Conservation (phyloP, 2,888 invertebrate genomes). For the Dexiosoma caninum region DNA sequence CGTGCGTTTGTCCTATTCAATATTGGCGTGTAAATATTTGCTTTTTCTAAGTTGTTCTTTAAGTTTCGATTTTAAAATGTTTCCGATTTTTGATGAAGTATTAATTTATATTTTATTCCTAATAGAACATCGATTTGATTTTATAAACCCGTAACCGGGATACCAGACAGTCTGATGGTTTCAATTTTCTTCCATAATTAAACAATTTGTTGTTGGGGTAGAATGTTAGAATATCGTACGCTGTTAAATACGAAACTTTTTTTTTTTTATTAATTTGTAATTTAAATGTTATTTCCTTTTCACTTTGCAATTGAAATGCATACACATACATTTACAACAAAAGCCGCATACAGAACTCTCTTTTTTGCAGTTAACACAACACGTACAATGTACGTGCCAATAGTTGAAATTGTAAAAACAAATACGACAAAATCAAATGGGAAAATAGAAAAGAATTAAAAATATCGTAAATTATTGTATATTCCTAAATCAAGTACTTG, state of each 20-base stretch:
- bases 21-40: no score
- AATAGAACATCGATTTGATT: no score
- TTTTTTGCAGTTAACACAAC: constrained; percentile 56
- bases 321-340: neutral
- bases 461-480: neutral
- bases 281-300: constrained; percentile 9
- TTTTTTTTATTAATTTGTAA: constrained; percentile 1
- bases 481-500: constrained; percentile 9
- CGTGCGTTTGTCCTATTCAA: no score
- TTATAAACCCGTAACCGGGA: no score
- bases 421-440: constrained; percentile 1
- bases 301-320: constrained; percentile 10
- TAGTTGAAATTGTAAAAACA: constrained; percentile 42
- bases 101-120: no score
- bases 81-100: no score
- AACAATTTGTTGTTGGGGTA: constrained; percentile 19
- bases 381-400: constrained; percentile 61
- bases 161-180: neutral
- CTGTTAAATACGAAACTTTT: neutral
- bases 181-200: neutral
- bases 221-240: constrained; percentile 1
- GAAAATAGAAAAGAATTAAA: neutral
- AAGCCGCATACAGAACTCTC: constrained; percentile 34
- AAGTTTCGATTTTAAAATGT: no score
- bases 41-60: no score